These are phyloP conservation scores for Bostrychus sinensis DNA, from an alignment of 2,113 vertebrate species.

Conservation along the genomic window DNA sequence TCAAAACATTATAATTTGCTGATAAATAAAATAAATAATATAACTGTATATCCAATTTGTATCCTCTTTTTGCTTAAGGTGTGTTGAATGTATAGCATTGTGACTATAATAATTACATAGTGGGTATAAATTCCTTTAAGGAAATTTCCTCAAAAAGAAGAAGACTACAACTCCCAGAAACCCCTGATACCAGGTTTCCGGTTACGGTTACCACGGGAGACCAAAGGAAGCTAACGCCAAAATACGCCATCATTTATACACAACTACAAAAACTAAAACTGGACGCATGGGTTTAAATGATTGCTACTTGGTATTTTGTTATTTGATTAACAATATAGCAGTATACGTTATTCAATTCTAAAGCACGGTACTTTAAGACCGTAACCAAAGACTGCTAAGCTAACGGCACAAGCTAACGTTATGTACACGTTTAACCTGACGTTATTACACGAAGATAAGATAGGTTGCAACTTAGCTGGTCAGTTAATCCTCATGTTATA, in stretches of 20 bases:
- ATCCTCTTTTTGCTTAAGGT: too few relatives aligned
- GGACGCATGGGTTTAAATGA: background rate
- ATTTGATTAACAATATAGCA: background rate
- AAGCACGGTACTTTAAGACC: background rate
- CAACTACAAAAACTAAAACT: background rate
- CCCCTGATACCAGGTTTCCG: conserved; percentile 34
- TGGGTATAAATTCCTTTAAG: too few relatives aligned
- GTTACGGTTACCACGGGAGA: conserved; percentile 80
- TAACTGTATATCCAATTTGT: too few relatives aligned
- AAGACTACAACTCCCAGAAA: conserved; percentile 66
- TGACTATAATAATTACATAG: too few relatives aligned
- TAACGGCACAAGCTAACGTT: conserved; percentile 1
- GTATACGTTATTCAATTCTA: too few relatives aligned
- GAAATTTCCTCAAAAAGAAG: too few relatives aligned
- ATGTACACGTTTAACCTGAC: background rate
- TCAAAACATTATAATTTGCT: too few relatives aligned
- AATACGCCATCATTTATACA: background rate
- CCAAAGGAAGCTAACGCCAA: conserved; percentile 45
- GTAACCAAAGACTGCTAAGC: conserved; percentile 29
- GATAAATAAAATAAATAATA: too few relatives aligned
- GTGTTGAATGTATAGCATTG: background rate
- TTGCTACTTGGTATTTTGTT: background rate
- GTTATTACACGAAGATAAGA: background rate
- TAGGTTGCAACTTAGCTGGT: background rate
- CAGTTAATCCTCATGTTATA: background rate